Base-by-base conservation (phyloP, 2,113 vertebrate genomes). In the Pyxicephalus adspersus region DNA sequence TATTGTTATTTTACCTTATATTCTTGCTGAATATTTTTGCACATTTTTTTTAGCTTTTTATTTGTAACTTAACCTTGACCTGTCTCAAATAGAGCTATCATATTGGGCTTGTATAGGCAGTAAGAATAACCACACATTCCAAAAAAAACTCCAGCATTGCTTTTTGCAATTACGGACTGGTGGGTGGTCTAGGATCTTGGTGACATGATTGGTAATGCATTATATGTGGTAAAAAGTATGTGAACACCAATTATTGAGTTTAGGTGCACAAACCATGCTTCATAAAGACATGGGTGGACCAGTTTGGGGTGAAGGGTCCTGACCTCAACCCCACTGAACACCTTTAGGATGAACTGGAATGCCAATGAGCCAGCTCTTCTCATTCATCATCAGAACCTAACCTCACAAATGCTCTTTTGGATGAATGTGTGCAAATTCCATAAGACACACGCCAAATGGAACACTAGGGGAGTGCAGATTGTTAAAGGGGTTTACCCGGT, bases 181-280 rank as follows among this genome's bases (percentile, higher is more conserved):
- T 74, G 29, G 71, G 58, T 74, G 29, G 71, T 74, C 71, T 31
- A 74, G 34, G 31, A 25, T 58, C 11, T 58, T 73, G 70, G 52
- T 73, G n/a, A 34, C 15, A 25, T 45, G 38, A 45, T 26, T 5
- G 52, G 25, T 22, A 22, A 4, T 34, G 2, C 1, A 3, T 29
- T 54, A 17, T 55, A 34, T 20, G 50, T 45, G 3, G 34, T 6
- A 8, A 45, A 34, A 16, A 15, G 28, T 58, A 61, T 22, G 20
- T 38, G 54, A 26, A 57, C 8, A 45, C 26, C 29, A 6, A n/a
- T n/a, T n/a, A n/a, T 19, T 11, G 13, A 23, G 18, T 71, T 18
- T 38, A 26, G 5, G 9, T 34, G 52, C 19, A 57, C 8, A 73
- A 57, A 34, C 9, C 9, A 13, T 0, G 8, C 8, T 45, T 13